Evolutionary conservation across 2,797 vertebrate genomes (phyloP), one percentile per base, ranked within the genome.

Genomic region (Danio choprae): DNA sequence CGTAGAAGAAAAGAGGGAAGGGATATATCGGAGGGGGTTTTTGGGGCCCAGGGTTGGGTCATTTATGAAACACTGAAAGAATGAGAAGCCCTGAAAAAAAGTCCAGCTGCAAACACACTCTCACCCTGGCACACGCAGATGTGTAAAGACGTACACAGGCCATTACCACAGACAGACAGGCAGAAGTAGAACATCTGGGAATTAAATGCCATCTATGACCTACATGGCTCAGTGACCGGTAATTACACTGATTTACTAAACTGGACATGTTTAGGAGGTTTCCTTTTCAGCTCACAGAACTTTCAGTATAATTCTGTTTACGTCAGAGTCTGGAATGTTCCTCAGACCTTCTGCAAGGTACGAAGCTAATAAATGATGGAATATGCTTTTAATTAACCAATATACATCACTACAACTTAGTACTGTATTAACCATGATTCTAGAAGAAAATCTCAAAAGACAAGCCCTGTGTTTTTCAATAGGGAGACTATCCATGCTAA

Each of bases 31-130:
- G 29, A 64, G 48, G 58, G 55, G 38, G 50, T 20, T 64, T 41
- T 20, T 4, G 55, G 74, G 72, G 77, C 29, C 40, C 58, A 48
- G 36, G 48, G 55, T 46, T 41, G 62, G 40, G 40, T 40, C 50
- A 60, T 46, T 51, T 22, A 18, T 79, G 67, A 40, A 71, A 59
- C 59, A 48, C 18, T 70, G 51, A 38, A 74, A 48, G 65, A 64
- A 69, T 75, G 29, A 72, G 74, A 77, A 64, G 67, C 22, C 46
- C n/a, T 80, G 79, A 83, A 79, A 80, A n/a, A 80, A 70, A 69
- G 67, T 81, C 81, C 74, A 83, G 73, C 80, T 84, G 74, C 80
- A 82, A 63, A 67, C 40, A 74, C 12, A 16, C 55, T 77, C 48
- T 71, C 12, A 1, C 43, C 64, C 16, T 77, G 40, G 51, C 46